Evolutionary conservation across 2,113 vertebrate genomes (phyloP), one percentile per base, ranked within the genome.

Genomic region (Sturnira hondurensis): DNA sequence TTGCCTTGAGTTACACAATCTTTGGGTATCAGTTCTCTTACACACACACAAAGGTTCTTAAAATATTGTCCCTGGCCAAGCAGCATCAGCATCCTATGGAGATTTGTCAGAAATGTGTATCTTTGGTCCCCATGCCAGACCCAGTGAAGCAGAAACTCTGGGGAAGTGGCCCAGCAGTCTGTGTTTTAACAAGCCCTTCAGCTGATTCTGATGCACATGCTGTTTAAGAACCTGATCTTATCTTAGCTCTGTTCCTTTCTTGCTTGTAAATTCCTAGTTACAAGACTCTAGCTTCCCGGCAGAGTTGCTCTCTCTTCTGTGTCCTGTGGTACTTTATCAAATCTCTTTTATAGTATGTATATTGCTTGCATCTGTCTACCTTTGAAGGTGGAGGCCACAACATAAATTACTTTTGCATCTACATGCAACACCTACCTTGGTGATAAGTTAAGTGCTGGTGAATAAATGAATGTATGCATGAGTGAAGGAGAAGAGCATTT

Each of bases 401-500:
- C 54, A 43, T 82, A 89, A 95, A 94, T 76, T 80, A 92, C 36
- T 54, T 93, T 38, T 68, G 41, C 41, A 88, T 93, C 92, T 90
- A 47, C 52, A 74, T 86, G 85, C 5, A 41, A 41, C 73, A 5
- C 33, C 70, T 95, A 33, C 24, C 13, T 95, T 43, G 33, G 41
- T 67, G 85, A 45, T 84, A 74, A 88, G 85, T 88, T 97, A 84
- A 86, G 87, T 91, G 70, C 81, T 89, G 33, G 70, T 76, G 95
- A 96, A 71, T 77, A 68, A 93, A 94, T 90, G 80, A 94, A 93
- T 77, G 70, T 85, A 47, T 96, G 88, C 70, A 52, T 68, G 73
- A 93, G 70, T 93, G 94, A 88, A 96, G 73, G 93, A 65, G 56
- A 81, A 86, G 67, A 93, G 20, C 28, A 14, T 61, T 81, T 93